Evolutionary conservation across 2,113 vertebrate genomes (phyloP), one percentile per base, ranked within the genome.

Genomic region (Ptilonorhynchus violaceus): DNA sequence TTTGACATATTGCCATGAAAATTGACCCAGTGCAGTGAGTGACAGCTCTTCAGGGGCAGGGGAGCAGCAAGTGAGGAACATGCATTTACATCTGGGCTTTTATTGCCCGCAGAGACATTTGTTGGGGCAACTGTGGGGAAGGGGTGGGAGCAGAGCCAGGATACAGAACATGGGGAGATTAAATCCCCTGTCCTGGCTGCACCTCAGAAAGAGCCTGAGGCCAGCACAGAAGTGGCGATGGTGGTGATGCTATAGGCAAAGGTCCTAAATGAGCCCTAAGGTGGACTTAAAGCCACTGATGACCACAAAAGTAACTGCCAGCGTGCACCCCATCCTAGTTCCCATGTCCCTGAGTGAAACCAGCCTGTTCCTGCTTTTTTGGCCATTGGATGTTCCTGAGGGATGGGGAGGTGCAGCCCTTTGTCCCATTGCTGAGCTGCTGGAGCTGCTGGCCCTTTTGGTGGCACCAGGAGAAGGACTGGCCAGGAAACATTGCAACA

Each of bases 1-100:
- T 95, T 85, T 96, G 96, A 97, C 95, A 93, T 92, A 92, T 90
- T 89, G 90, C 88, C 92, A 85, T 94, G 92, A 93, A 94, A 97
- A 94, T 95, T 85, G 95, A 92, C 83, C 93, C 53, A 47, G 78
- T 70, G 53, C 70, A 42, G 80, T 91, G 93, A 97, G 69, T 92
- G 93, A 95, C 95, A 96, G 96, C 49, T 92, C 88, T 91, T 96
- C 59, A 78, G 86, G 83, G 85, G 47, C 84, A 96, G 75, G 69
- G 60, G 46, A 82, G 80, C 18, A 5, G 92, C 2, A 6, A 85
- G 62, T 0, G 1, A 88, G 42, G 82, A 52, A 59, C 25, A 20
- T 13, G 30, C 1, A 3, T 39, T 88, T 81, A 85, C 58, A 19
- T 76, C 56, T 77, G 67, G 83, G 66, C 59, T 92, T 92, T 77